phyloP scores from a whole-genome alignment of 2,888 invertebrate species.

The Alloscopus bannaensis region DNA sequence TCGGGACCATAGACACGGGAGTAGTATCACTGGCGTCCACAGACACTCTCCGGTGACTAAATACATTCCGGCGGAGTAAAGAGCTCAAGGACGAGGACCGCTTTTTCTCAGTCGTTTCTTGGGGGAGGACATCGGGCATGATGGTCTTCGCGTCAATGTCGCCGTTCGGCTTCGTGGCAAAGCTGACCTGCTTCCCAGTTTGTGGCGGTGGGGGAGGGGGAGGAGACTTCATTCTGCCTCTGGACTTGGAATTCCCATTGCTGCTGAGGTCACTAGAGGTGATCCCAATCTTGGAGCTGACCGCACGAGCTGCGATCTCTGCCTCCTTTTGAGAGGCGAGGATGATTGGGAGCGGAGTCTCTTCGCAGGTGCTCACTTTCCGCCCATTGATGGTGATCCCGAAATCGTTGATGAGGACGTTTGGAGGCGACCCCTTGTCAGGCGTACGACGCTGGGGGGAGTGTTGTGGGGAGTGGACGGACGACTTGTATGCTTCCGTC shows the following conservation, averaged over 20 bases:
- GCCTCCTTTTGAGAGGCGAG: slow-evolving; percentile 11
- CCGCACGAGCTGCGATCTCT: not conserved
- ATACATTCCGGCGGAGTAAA: slow-evolving; percentile 36
- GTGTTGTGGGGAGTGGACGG: not conserved
- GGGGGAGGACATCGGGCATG: not conserved
- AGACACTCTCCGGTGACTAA: too few species aligned
- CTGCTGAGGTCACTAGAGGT: slow-evolving; percentile 1
- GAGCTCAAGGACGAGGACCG: slow-evolving; percentile 34
- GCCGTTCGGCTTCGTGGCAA: too few species aligned
- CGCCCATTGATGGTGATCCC: slow-evolving; percentile 52
- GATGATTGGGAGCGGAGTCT: slow-evolving; percentile 38
- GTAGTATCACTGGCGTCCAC: too few species aligned
- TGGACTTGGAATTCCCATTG: slow-evolving; percentile 10
- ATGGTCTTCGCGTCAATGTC: not conserved
- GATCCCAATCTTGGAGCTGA: slow-evolving; percentile 35
- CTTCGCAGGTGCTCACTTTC: slow-evolving; percentile 38
- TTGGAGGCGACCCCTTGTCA: not conserved
- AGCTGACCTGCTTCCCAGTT: not conserved
- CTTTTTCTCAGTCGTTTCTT: not conserved
- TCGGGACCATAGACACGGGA: too few species aligned
- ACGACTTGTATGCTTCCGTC: slow-evolving; percentile 9
- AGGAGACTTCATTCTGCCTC: slow-evolving; percentile 49
- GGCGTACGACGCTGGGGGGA: not conserved
- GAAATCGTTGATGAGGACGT: slow-evolving; percentile 19
- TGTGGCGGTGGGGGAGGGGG: slow-evolving; percentile 50